Base-by-base conservation (phyloP, 2,797 vertebrate genomes). In the Linurgus olivaceus region DNA sequence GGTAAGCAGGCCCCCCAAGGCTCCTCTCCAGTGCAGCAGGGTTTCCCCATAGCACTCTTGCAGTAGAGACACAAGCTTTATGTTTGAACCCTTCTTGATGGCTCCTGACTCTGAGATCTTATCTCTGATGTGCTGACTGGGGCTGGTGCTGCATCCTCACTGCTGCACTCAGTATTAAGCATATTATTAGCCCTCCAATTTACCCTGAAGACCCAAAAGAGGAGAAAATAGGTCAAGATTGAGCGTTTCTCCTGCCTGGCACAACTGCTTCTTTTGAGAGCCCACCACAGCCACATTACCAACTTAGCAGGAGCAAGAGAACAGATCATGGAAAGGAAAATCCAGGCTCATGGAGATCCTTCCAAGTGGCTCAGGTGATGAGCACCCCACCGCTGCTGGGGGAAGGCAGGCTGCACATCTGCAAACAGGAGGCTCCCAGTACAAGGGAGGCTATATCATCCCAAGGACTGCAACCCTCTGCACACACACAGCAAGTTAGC, bases 91-190 rank as follows among this genome's bases (percentile, higher is more conserved):
- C 8, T 35, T n/a, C 23, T 4, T 57, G 18, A 13, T 61, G 24
- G 10, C 19, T 91, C 35, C 58, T 63, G n/a, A 33, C 38, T 35
- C 13, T 3, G 4, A 19, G 20, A 15, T 54, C 10, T 28, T 67
- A 8, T 19, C 17, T 65, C 59, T 52, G 21, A 33, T 0, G 0
- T 26, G 13, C 6, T 74, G 24, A 6, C 40, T 7, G 2, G 26
- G 17, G 10, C 23, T 76, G 42, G 8, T 42, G 35, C 24, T 86
- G 73, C 31, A n/a, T 47, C 44, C 57, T 80, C 7, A 6, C 11
- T 33, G 25, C 33, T 59, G 37, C 14, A 13, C 18, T 72, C 21
- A 38, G 5, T 45, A 47, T 55, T 17, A 45, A 35, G 21, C 1
- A 0, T 26, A 28, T 71, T 61, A 59, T 4, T 55, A 31, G 16